A percentile compares a stretch with the other conserved stretches of the same genome.
Evolutionary conservation across 2,888 invertebrate species (phyloP).

Genomic region (Bimastos eiseni): DNA sequence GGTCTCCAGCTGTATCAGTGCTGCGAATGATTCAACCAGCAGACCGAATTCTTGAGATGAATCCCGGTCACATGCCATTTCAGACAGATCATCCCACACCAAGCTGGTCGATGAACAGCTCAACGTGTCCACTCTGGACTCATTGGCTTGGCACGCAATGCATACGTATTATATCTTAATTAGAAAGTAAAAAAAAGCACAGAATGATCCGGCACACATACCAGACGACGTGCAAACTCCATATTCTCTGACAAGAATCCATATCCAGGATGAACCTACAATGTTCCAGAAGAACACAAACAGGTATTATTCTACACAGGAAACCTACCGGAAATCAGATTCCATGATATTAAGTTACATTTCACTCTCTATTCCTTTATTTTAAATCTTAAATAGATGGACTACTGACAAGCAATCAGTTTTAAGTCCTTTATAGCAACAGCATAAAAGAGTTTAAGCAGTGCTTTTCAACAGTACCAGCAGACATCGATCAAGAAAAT

Average conservation of each 20-base stretch:
- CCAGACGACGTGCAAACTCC: slow-evolving; percentile 68
- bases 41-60: no score
- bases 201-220: slow-evolving; percentile 50
- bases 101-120: no score
- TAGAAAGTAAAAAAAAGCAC: background rate
- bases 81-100: no score
- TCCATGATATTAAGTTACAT: background rate
- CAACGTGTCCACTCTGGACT: no score
- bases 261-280: slow-evolving; percentile 72
- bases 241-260: slow-evolving; percentile 74
- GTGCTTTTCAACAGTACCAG: background rate
- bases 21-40: no score
- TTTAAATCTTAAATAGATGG: background rate
- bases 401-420: background rate
- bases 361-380: background rate
- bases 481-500: no score
- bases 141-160: no score
- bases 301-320: background rate
- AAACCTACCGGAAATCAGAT: background rate
- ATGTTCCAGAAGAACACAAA: slow-evolving; percentile 18
- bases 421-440: background rate
- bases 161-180: no score
- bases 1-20: no score
- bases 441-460: background rate
- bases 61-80: no score